Conservation (phyloP, 2,797 vertebrate species). For the Aulostomus chinensis region DNA sequence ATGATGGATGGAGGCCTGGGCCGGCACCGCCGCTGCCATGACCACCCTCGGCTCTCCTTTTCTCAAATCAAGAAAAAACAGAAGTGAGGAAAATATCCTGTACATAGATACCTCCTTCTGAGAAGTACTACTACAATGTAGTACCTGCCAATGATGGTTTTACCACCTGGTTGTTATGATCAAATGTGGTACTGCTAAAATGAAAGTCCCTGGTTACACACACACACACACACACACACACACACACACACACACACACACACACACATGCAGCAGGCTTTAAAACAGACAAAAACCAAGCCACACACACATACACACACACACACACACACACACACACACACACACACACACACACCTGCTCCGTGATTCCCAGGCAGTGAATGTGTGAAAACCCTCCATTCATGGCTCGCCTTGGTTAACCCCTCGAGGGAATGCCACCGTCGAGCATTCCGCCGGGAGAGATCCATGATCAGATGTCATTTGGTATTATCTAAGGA, state of each 20-base stretch:
- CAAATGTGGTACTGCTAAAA: conserved; percentile 34
- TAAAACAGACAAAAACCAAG: conserved; percentile 24
- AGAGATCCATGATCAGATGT: conserved; percentile 79
- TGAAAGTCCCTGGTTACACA: conserved; percentile 30
- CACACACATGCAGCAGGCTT: conserved; percentile 31
- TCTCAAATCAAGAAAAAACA: neutral
- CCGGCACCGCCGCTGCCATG: conserved; percentile 12
- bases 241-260: conserved; percentile 33
- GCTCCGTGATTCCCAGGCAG: conserved; percentile 74
- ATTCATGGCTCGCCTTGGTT: conserved; percentile 77
- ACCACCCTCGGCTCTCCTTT: conserved; percentile 6
- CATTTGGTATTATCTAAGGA: conserved; percentile 81
- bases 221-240: conserved; percentile 28
- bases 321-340: conserved; percentile 39
- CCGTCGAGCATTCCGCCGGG: conserved; percentile 70
- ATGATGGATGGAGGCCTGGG: conserved; percentile 22
- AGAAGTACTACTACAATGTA: too few species aligned
- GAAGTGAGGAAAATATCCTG: too few species aligned
- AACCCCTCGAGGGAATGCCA: conserved; percentile 76
- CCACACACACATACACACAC: conserved; percentile 38
- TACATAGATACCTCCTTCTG: too few species aligned
- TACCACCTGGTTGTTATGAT: too few species aligned
- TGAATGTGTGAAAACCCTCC: conserved; percentile 76
- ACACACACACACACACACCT: conserved; percentile 72
- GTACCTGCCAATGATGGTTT: too few species aligned